Percentiles rank a stretch among this genome's conserved stretches.
phyloP scores from a whole-genome alignment of 1,140 invertebrate genomes.

The Sminthurinus signatus region DNA sequence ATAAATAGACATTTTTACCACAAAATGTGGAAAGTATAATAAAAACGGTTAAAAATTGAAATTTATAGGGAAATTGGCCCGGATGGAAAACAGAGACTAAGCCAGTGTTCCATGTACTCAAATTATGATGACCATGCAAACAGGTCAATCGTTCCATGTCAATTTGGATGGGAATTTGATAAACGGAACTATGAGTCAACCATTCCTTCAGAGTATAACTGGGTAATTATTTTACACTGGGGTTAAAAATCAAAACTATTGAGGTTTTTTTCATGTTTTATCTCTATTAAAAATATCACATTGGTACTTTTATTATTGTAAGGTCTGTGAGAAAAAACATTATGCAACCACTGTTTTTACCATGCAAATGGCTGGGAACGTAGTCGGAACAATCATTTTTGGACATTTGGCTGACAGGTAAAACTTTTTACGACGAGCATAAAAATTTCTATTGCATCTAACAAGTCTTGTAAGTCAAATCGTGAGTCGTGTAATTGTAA shows the following conservation, averaged over 20 bases:
- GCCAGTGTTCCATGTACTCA: slow-evolving; percentile 26
- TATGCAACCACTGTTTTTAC: slow-evolving; percentile 28
- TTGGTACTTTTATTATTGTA: no score
- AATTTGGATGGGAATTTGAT: slow-evolving; percentile 32
- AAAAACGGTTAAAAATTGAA: background rate
- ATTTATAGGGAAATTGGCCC: slow-evolving; percentile 22
- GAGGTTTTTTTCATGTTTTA: no score
- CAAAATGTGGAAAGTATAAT: background rate
- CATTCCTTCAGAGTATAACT: slow-evolving; percentile 29
- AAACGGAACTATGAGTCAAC: slow-evolving; percentile 27
- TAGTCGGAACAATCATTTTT: slow-evolving; percentile 23
- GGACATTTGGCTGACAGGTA: slow-evolving; percentile 30
- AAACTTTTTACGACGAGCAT: background rate
- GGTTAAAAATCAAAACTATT: no score
- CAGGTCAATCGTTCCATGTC: slow-evolving; percentile 5
- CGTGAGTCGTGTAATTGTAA: background rate
- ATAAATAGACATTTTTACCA: background rate
- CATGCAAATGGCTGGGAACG: slow-evolving; percentile 15
- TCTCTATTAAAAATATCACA: no score
- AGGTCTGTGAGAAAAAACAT: slow-evolving; percentile 17
- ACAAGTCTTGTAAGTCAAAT: background rate
- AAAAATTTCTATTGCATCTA: background rate
- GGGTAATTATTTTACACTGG: no score
- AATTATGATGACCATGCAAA: background rate
- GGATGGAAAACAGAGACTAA: slow-evolving; percentile 11